Conservation (phyloP, 2,888 invertebrate species). For the Germaria angustata region DNA sequence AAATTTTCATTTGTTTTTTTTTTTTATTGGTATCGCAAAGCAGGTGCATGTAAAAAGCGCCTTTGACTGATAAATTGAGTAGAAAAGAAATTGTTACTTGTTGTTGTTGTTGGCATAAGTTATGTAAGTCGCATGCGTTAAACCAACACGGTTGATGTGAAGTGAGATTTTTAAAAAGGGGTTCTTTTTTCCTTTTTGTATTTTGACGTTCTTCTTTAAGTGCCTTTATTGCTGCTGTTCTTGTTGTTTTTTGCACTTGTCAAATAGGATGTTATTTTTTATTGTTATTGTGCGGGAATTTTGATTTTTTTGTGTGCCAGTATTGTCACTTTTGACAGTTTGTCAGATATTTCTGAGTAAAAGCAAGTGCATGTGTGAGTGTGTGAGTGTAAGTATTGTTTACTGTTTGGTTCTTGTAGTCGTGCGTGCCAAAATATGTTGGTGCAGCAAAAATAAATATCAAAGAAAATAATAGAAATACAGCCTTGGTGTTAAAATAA, state of each 20-base stretch:
- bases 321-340: conserved; percentile 57
- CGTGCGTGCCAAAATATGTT: conserved; percentile 45
- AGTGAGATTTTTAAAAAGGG: conserved; percentile 4
- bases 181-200: neutral
- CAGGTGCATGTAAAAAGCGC: conserved; percentile 56
- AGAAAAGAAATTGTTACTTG: neutral
- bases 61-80: conserved; percentile 24
- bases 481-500: conserved; percentile 30
- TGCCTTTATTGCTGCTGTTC: neutral
- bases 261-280: conserved; percentile 19
- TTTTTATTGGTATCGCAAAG: conserved; percentile 18
- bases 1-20: conserved; percentile 20
- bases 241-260: conserved; percentile 30
- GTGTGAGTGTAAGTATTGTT: neutral
- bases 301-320: neutral
- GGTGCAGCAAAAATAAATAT: neutral
- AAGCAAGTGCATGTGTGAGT: neutral
- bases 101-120: conserved; percentile 15
- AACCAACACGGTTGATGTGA: conserved; percentile 40
- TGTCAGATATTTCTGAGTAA: conserved; percentile 28
- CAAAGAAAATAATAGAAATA: neutral
- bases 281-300: neutral
- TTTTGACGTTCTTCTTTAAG: conserved; percentile 15
- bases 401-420: neutral
- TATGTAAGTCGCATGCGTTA: conserved; percentile 57